Evolutionary conservation across 2,113 vertebrate genomes (phyloP).

Genomic region (Onychostruthus taczanowskii): DNA sequence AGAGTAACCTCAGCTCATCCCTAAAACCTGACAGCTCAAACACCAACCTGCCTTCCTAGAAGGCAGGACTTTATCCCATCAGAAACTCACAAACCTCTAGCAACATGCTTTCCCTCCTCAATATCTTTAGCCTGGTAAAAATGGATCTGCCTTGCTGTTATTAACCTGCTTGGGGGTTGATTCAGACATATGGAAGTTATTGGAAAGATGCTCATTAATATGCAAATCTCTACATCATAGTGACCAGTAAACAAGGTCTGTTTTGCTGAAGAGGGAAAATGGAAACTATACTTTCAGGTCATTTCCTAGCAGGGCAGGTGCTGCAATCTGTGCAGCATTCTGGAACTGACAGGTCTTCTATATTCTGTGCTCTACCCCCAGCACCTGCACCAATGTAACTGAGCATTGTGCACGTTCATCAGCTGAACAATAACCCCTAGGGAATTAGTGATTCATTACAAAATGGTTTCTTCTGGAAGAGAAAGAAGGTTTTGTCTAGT

Average conservation of each 20-base stretch:
- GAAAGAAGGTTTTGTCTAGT: conserved; percentile 59
- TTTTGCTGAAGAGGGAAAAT: neutral
- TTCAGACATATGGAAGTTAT: neutral
- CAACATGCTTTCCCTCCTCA: neutral
- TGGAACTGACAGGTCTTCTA: neutral
- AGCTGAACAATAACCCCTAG: conserved; percentile 30
- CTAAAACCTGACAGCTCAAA: neutral
- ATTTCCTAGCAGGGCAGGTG: conserved; percentile 12
- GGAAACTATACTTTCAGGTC: neutral
- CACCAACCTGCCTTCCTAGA: neutral
- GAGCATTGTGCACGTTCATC: conserved; percentile 1
- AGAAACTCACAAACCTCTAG: neutral
- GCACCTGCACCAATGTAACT: conserved; percentile 17
- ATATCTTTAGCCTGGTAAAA: neutral
- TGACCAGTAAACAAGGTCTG: conserved; percentile 15
- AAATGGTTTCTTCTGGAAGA: conserved; percentile 47
- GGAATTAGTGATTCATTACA: conserved; percentile 48
- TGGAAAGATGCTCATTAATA: neutral
- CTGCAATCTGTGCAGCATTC: neutral
- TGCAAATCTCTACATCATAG: conserved; percentile 12
- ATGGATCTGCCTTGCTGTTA: neutral
- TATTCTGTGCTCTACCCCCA: neutral
- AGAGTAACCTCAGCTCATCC: neutral
- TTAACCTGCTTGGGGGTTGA: neutral
- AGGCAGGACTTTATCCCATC: neutral